phyloP scores from a whole-genome alignment of 1,140 invertebrate species.

The Lethrus apterus region DNA sequence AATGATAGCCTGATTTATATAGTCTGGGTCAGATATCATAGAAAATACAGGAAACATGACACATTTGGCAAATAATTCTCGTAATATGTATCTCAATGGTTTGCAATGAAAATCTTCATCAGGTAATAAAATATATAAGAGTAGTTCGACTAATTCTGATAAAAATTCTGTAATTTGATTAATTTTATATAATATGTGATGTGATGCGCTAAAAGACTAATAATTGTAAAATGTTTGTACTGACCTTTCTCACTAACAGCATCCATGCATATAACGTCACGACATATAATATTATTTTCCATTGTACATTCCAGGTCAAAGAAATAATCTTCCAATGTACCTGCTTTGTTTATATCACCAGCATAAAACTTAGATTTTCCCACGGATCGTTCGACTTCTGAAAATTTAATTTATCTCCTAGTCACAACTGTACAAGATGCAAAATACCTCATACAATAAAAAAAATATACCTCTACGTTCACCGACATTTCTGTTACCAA shows the following conservation, averaged over 20 bases:
- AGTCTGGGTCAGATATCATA: conserved; percentile 86
- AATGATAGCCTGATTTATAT: conserved; percentile 86
- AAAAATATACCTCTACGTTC: conserved; percentile 10
- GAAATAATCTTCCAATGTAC: conserved; percentile 65
- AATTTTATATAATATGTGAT: conserved; percentile 17
- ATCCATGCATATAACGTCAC: conserved; percentile 60
- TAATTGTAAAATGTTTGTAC: conserved; percentile 10
- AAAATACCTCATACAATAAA: conserved; percentile 5
- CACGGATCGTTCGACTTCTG: conserved; percentile 26
- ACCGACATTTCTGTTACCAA: conserved; percentile 34
- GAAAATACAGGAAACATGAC: conserved; percentile 74
- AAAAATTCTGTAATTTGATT: conserved; percentile 65
- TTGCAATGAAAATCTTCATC: conserved; percentile 81
- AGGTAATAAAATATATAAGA: conserved; percentile 78
- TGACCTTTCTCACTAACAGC: conserved; percentile 52
- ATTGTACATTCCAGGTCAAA: conserved; percentile 83
- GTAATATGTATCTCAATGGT: conserved; percentile 65
- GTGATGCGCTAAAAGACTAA: too few species aligned
- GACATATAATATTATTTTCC: conserved; percentile 67
- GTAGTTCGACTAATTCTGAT: conserved; percentile 72
- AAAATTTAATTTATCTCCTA: conserved; percentile 15
- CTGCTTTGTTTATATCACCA: conserved; percentile 31
- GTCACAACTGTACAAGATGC: too few species aligned
- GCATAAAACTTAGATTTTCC: conserved; percentile 31
- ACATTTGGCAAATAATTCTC: conserved; percentile 74